A percentile compares a stretch with the other conserved stretches of the same genome.
Conservation (phyloP, 2,113 vertebrate species). For the Cricetomys ansorgei region DNA sequence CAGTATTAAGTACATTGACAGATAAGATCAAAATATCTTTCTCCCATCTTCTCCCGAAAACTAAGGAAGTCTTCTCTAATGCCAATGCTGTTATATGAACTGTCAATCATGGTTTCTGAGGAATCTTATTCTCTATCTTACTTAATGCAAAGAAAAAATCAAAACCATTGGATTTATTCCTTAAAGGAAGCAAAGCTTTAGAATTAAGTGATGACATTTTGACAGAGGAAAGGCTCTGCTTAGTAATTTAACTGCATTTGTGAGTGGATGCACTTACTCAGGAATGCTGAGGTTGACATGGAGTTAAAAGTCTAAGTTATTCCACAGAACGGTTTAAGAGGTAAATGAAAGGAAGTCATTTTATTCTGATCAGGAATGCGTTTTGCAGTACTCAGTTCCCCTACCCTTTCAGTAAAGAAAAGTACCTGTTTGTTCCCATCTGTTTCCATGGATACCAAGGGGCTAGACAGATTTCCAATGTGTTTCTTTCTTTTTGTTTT, state of each 20-base stretch:
- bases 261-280: background rate
- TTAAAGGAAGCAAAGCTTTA: constrained; percentile 28
- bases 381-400: background rate
- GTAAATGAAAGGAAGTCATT: constrained; percentile 21
- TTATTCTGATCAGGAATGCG: background rate
- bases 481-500: background rate
- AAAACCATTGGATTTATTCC: background rate
- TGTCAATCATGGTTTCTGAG: background rate
- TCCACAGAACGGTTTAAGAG: background rate
- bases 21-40: background rate
- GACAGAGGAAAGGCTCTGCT: background rate
- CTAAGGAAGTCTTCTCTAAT: background rate
- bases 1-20: background rate
- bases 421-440: constrained; percentile 49
- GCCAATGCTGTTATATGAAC: background rate
- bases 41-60: background rate
- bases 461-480: constrained; percentile 19
- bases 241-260: background rate
- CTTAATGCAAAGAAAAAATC: background rate
- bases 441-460: constrained; percentile 69
- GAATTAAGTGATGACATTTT: background rate
- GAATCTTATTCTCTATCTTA: background rate
- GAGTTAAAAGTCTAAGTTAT: background rate
- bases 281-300: background rate
- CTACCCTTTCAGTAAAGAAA: background rate